Conservation (phyloP, 2,888 invertebrate genomes). For the Cheiracanthium punctorium region DNA sequence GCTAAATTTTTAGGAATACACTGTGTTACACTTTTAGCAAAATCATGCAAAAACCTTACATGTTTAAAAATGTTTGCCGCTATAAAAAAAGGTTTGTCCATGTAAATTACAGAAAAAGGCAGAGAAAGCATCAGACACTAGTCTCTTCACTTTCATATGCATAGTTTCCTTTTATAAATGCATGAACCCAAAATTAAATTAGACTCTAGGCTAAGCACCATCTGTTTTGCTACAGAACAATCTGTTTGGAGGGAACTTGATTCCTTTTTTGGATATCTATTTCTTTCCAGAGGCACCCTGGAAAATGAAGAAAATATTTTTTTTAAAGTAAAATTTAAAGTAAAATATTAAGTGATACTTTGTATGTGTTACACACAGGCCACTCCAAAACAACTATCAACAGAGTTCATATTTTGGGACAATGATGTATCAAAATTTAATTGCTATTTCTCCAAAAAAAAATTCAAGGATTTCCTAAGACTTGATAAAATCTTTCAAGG, state of each 20-base stretch:
- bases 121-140: background rate
- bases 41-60: background rate
- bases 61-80: background rate
- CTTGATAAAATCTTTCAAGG: too few species aligned
- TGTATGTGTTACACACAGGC: too few species aligned
- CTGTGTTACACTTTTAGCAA: background rate
- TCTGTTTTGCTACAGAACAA: conserved; percentile 15
- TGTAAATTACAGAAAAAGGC: conserved; percentile 12
- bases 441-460: too few species aligned
- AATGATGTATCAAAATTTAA: too few species aligned
- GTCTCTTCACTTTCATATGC: background rate
- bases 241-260: conserved; percentile 36
- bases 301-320: conserved; percentile 14
- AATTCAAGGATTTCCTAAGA: too few species aligned
- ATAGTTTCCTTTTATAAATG: conserved; percentile 19
- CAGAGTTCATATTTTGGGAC: too few species aligned
- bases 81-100: conserved; percentile 5
- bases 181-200: conserved; percentile 1
- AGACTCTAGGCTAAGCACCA: conserved; percentile 37
- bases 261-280: conserved; percentile 14
- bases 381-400: too few species aligned
- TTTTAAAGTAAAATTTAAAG: background rate
- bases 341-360: background rate
- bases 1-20: background rate
- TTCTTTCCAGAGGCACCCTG: conserved; percentile 55